phyloP scores from a whole-genome alignment of 2,113 vertebrate species.

The Chinchilla lanigera region DNA sequence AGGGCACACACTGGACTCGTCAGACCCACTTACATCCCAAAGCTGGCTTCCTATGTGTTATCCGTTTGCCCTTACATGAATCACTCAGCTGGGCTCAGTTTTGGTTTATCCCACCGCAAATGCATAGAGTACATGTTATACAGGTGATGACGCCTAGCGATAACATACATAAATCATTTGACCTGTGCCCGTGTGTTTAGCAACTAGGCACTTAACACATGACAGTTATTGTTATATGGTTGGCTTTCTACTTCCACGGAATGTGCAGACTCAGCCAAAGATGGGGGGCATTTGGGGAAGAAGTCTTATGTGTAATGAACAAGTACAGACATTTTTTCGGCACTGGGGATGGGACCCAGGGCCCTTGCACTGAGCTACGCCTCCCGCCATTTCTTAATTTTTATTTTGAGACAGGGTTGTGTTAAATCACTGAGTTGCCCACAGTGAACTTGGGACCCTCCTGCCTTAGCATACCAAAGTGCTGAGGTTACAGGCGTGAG shows the following conservation, averaged over 20 bases:
- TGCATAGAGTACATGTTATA: background rate
- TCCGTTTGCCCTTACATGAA: background rate
- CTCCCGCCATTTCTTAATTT: background rate
- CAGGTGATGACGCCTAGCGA: background rate
- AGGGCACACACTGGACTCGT: background rate
- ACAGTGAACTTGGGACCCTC: background rate
- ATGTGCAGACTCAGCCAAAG: background rate
- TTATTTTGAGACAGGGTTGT: background rate
- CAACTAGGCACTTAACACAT: background rate
- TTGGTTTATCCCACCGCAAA: background rate
- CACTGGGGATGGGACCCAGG: background rate
- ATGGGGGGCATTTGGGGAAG: background rate
- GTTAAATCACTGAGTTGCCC: background rate
- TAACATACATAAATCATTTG: background rate
- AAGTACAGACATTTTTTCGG: background rate
- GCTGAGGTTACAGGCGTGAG: background rate
- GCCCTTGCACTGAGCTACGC: background rate
- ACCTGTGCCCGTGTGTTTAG: background rate
- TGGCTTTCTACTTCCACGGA: background rate
- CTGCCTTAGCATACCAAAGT: background rate
- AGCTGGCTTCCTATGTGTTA: background rate
- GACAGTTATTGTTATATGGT: background rate
- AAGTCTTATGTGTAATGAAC: background rate
- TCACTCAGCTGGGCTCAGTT: background rate
- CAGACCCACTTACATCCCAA: background rate